These are phyloP conservation scores for Melipona quadrifasciata DNA, from an alignment of 1,140 invertebrate species.

Conservation along the genomic window DNA sequence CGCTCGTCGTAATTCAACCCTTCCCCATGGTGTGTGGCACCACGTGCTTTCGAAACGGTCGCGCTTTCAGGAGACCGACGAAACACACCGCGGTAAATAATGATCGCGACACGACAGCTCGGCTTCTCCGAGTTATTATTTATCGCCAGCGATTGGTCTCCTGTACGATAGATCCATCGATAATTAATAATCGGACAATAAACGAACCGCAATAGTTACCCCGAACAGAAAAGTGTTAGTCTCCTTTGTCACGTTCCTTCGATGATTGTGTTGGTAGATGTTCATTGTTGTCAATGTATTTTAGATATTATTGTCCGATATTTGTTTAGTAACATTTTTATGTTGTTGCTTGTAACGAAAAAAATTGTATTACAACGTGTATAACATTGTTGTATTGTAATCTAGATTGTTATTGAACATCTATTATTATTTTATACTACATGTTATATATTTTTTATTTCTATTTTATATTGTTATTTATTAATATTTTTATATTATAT, in stretches of 20 bases:
- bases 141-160: constrained; percentile 24
- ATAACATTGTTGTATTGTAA: too few relatives aligned
- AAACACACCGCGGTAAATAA: constrained; percentile 61
- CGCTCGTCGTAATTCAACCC: constrained; percentile 43
- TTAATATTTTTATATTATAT: too few relatives aligned
- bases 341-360: too few relatives aligned
- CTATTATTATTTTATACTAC: too few relatives aligned
- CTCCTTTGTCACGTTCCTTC: background rate
- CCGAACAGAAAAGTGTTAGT: background rate
- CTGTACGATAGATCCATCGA: constrained; percentile 42
- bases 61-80: constrained; percentile 41
- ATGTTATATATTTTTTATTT: too few relatives aligned
- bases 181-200: constrained; percentile 65
- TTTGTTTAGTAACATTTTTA: too few relatives aligned
- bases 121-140: constrained; percentile 40
- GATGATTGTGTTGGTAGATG: background rate
- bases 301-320: too few relatives aligned
- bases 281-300: too few relatives aligned
- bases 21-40: too few relatives aligned
- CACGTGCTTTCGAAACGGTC: constrained; percentile 33
- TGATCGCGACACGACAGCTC: constrained; percentile 49
- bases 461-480: too few relatives aligned
- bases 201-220: constrained; percentile 50
- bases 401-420: too few relatives aligned
- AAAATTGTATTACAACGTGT: too few relatives aligned